phyloP scores from a whole-genome alignment of 2,888 invertebrate genomes.

The Electrophaes corylata region DNA sequence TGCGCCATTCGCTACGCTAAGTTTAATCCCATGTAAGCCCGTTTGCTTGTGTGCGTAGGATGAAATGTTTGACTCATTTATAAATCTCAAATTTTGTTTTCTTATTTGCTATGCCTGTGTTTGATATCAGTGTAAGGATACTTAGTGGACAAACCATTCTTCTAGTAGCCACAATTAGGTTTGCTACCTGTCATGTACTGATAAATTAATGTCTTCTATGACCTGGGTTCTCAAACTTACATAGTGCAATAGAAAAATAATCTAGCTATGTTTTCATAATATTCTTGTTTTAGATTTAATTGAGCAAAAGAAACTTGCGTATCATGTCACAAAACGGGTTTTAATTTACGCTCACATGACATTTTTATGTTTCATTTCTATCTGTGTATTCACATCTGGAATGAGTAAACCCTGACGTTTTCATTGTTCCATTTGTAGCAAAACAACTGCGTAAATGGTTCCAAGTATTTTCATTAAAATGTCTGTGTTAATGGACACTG shows the following conservation, averaged over 20 bases:
- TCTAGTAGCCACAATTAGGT: too few relatives aligned
- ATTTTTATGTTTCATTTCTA: slow-evolving; percentile 33
- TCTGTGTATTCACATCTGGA: slow-evolving; percentile 19
- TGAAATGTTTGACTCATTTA: slow-evolving; percentile 2
- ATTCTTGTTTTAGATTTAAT: too few relatives aligned
- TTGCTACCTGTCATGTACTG: too few relatives aligned
- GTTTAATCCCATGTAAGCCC: slow-evolving; percentile 27
- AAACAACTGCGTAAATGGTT: slow-evolving; percentile 21
- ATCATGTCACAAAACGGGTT: slow-evolving; percentile 3
- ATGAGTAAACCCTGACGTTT: slow-evolving; percentile 25
- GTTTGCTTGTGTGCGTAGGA: slow-evolving; percentile 2
- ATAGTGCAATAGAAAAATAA: too few relatives aligned
- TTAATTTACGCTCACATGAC: slow-evolving; percentile 32
- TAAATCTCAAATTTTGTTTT: neutral
- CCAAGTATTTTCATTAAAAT: slow-evolving; percentile 31
- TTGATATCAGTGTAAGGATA: neutral
- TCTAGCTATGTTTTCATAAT: too few relatives aligned
- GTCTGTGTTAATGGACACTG: slow-evolving; percentile 17
- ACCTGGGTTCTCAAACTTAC: too few relatives aligned
- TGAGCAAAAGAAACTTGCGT: neutral
- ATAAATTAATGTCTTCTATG: too few relatives aligned
- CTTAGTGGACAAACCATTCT: neutral
- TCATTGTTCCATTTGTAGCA: slow-evolving; percentile 27
- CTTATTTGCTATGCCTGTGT: neutral
- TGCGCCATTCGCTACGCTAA: slow-evolving; percentile 24